phyloP scores from a whole-genome alignment of 2,888 invertebrate species.

The Nycteola revayana region DNA sequence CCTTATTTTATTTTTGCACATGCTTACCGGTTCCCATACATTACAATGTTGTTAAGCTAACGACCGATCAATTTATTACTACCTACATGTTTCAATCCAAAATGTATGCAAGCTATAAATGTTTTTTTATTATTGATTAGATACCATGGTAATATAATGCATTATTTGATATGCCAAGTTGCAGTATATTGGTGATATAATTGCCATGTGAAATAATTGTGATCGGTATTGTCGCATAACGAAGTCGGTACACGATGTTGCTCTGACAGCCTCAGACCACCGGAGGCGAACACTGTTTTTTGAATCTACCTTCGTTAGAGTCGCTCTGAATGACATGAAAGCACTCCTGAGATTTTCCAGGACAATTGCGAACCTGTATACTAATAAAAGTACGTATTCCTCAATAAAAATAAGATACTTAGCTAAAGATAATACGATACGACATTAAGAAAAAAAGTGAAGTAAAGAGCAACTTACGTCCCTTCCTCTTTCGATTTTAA shows the following conservation, averaged over 20 bases:
- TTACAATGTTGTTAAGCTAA: no score
- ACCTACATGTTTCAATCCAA: no score
- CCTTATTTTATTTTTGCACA: no score
- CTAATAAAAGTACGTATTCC: conserved; percentile 19
- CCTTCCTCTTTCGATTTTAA: conserved; percentile 20
- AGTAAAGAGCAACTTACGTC: no score
- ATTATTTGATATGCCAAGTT: conserved; percentile 19
- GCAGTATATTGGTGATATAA: conserved; percentile 21
- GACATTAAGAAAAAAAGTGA: no score
- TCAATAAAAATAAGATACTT: no score
- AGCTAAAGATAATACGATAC: no score
- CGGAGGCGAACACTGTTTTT: conserved; percentile 65
- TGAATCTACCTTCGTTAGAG: conserved; percentile 66
- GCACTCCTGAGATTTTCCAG: conserved; percentile 38
- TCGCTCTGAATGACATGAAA: conserved; percentile 56
- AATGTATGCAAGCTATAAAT: no score
- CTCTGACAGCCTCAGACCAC: conserved; percentile 63
- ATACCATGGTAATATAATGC: no score
- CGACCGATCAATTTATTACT: no score
- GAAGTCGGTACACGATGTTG: conserved; percentile 35
- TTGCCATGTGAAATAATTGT: conserved; percentile 41
- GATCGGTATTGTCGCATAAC: conserved; percentile 45
- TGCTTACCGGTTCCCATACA: no score
- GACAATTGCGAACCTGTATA: conserved; percentile 25
- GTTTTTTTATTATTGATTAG: no score